Percentiles rank a stretch among this genome's conserved stretches.
These are phyloP conservation scores for Prosapia bicincta DNA, from an alignment of 2,888 invertebrate species.

Conservation along the genomic window DNA sequence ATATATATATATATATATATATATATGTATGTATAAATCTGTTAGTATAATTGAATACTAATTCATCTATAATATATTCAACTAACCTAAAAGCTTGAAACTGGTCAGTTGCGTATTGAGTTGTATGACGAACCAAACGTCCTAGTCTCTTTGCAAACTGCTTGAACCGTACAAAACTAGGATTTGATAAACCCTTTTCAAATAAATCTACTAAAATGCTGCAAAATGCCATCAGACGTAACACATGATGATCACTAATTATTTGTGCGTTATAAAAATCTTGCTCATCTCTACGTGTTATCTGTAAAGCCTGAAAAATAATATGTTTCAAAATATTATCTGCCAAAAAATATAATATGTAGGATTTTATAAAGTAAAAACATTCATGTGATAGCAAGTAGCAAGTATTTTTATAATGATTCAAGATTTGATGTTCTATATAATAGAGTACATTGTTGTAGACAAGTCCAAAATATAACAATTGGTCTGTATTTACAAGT, in stretches of 20 bases:
- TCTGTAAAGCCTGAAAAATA: conserved; percentile 46
- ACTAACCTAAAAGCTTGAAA: conserved; percentile 55
- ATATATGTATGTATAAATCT: too few species aligned
- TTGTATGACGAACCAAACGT: conserved; percentile 63
- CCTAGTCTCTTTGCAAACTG: conserved; percentile 68
- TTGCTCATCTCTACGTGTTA: conserved; percentile 45
- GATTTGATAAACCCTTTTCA: conserved; percentile 36
- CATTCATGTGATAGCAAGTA: too few species aligned
- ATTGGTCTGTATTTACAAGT: too few species aligned
- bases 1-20: too few species aligned
- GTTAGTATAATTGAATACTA: too few species aligned
- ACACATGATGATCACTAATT: conserved; percentile 36
- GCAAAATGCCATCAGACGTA: conserved; percentile 58
- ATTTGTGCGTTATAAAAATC: conserved; percentile 34
- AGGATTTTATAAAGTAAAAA: too few species aligned
- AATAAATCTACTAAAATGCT: conserved; percentile 54
- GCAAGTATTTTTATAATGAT: too few species aligned
- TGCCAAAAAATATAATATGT: too few species aligned
- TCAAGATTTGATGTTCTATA: too few species aligned
- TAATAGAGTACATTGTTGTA: too few species aligned
- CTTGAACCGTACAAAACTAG: conserved; percentile 54
- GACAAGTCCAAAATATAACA: too few species aligned
- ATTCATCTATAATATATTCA: background rate
- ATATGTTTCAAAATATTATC: too few species aligned
- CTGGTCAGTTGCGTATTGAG: conserved; percentile 70